Evolutionary conservation across 2,888 invertebrate species (phyloP).

Genomic region (Acrobeloides nanus): DNA sequence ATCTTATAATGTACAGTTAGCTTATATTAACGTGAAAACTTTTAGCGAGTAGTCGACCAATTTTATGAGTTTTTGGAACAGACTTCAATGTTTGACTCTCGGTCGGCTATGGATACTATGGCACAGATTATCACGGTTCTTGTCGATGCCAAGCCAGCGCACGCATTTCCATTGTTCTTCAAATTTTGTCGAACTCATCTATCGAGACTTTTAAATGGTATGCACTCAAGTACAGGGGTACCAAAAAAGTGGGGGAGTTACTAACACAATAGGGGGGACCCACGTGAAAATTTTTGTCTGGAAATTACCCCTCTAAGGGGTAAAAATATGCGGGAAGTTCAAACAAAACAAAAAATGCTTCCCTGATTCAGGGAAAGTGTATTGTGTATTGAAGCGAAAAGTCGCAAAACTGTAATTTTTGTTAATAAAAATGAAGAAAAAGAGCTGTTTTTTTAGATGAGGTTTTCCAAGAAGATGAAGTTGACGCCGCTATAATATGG

Average conservation of each 20-base stretch:
- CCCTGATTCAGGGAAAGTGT: too few relatives aligned
- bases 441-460: constrained; percentile 21
- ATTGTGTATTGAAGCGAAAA: too few relatives aligned
- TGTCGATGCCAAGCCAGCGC: constrained; percentile 29
- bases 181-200: constrained; percentile 31
- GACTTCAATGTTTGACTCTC: constrained; percentile 59
- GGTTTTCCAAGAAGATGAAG: constrained; percentile 37
- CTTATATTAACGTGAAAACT: constrained; percentile 14
- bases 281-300: too few relatives aligned
- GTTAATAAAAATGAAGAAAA: too few relatives aligned
- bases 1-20: neutral
- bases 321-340: too few relatives aligned
- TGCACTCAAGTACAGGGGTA: too few relatives aligned
- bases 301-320: too few relatives aligned
- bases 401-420: too few relatives aligned
- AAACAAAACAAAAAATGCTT: too few relatives aligned
- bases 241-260: too few relatives aligned
- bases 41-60: constrained; percentile 67
- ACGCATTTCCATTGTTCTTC: constrained; percentile 43
- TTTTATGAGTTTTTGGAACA: constrained; percentile 67
- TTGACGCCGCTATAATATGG: constrained; percentile 44
- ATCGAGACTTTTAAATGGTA: too few relatives aligned
- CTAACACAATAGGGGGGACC: too few relatives aligned
- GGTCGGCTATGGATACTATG: constrained; percentile 19
- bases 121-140: constrained; percentile 9